phyloP scores from a whole-genome alignment of 30 jellyfish, hydroid and myxozoan genomes.

The Aurelia aurita region DNA sequence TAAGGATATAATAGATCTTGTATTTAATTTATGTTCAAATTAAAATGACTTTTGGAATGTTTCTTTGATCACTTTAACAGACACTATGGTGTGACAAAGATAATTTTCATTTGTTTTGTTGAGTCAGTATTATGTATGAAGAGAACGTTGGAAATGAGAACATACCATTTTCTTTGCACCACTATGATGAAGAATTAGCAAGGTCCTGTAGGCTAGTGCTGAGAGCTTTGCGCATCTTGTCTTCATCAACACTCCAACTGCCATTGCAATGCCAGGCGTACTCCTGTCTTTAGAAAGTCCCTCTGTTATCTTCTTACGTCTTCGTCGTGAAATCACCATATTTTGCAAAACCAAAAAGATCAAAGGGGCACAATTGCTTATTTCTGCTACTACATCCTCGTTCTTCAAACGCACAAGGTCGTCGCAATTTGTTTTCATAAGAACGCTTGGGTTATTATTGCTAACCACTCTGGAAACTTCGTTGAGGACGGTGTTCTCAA shows the following conservation, averaged over 20 bases:
- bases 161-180: too few relatives aligned
- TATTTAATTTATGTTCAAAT: too few relatives aligned
- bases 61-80: too few relatives aligned
- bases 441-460: neutral
- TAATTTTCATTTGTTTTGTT: too few relatives aligned
- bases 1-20: too few relatives aligned
- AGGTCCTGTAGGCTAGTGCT: constrained; percentile 14
- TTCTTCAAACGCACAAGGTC: neutral
- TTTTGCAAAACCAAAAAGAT: neutral
- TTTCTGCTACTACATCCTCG: neutral
- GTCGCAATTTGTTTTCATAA: neutral
- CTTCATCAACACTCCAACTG: constrained; percentile 2
- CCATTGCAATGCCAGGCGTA: constrained; percentile 7
- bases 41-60: too few relatives aligned
- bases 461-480: neutral
- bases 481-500: neutral
- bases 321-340: neutral
- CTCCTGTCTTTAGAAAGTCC: neutral
- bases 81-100: too few relatives aligned
- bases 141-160: too few relatives aligned
- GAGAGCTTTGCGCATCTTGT: constrained; percentile 3
- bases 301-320: neutral
- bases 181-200: constrained; percentile 3
- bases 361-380: neutral
- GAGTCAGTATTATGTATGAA: too few relatives aligned